These are phyloP conservation scores for Pelodytes ibericus DNA, from an alignment of 2,797 vertebrate genomes.

Conservation along the genomic window DNA sequence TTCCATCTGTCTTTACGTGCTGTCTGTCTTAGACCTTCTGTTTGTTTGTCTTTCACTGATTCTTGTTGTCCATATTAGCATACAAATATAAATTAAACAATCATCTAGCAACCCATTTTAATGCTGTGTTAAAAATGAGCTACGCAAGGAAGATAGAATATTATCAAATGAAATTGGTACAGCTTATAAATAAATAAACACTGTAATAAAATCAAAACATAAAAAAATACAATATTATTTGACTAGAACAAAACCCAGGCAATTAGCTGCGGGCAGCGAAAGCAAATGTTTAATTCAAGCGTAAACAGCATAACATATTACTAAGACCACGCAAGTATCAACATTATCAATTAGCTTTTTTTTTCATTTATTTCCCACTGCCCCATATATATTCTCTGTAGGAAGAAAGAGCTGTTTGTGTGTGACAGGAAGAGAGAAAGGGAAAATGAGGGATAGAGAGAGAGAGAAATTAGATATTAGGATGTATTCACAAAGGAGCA, in stretches of 20 bases:
- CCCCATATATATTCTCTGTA: too few relatives aligned
- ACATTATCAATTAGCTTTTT: neutral
- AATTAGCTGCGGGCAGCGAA: neutral
- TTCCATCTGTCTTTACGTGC: neutral
- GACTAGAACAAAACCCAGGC: neutral
- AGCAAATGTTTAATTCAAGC: conserved; percentile 1
- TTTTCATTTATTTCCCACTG: too few relatives aligned
- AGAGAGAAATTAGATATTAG: too few relatives aligned
- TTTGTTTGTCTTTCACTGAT: neutral
- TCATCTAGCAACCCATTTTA: neutral
- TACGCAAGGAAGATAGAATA: neutral
- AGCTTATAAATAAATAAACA: neutral
- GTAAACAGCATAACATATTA: neutral
- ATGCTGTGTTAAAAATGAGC: neutral
- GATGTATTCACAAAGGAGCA: too few relatives aligned
- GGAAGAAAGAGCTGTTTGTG: too few relatives aligned
- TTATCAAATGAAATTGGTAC: neutral
- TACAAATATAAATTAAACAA: neutral
- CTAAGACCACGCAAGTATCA: neutral
- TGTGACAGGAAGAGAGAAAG: too few relatives aligned
- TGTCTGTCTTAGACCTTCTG: neutral
- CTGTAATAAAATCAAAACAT: neutral
- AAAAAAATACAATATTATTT: neutral
- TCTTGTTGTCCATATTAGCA: neutral
- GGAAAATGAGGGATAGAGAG: too few relatives aligned